A percentile compares a stretch with the other conserved stretches of the same genome.
Conservation (phyloP, 2,113 vertebrate species). For the Ailurus styani region DNA sequence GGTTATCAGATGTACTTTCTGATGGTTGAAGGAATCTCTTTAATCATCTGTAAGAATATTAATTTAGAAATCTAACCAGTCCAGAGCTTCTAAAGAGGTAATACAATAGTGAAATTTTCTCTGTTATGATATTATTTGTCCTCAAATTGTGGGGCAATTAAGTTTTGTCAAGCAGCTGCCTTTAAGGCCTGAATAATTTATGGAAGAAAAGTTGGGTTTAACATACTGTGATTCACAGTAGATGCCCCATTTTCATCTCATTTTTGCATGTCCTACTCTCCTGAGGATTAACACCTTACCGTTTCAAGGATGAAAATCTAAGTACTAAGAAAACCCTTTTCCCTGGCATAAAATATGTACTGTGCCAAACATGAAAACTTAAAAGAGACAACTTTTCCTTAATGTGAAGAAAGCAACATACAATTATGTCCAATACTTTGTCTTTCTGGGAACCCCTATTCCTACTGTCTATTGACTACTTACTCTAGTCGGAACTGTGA, state of each 20-base stretch:
- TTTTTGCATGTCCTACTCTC: background rate
- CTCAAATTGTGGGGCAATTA: background rate
- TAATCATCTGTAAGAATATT: conserved; percentile 50
- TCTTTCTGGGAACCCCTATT: background rate
- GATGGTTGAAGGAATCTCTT: conserved; percentile 33
- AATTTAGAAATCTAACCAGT: conserved; percentile 16
- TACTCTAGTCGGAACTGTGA: background rate
- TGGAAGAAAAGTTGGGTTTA: background rate
- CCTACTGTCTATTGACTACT: background rate
- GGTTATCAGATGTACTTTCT: conserved; percentile 26
- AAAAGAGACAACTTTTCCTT: conserved; percentile 20
- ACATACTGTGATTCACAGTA: background rate
- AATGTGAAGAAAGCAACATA: background rate
- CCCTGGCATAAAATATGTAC: conserved; percentile 25
- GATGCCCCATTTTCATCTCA: background rate
- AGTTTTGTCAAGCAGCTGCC: background rate
- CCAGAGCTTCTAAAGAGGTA: background rate
- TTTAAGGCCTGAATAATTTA: background rate
- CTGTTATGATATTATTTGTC: background rate
- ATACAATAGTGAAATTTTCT: background rate
- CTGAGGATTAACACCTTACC: background rate
- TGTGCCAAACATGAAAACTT: conserved; percentile 19
- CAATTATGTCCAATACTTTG: background rate
- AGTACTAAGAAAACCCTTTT: conserved; percentile 22
- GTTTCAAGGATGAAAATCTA: conserved; percentile 33